Evolutionary conservation across 2,113 vertebrate species (phyloP), one percentile per base, ranked within the genome.

Genomic region (Pygoscelis antarcticus): DNA sequence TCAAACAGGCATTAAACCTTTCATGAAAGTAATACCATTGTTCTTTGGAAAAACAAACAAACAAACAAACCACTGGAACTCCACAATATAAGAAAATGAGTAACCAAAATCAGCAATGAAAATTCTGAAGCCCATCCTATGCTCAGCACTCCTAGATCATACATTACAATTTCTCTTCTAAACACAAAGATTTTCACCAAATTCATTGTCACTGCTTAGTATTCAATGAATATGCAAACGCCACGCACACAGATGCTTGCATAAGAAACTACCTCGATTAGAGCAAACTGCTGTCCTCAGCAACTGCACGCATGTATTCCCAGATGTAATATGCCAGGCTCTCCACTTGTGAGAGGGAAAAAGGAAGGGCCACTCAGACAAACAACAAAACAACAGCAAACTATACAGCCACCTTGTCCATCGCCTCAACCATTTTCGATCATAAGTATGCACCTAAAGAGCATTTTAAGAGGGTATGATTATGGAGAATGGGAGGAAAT

Each of bases 251-350:
- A 87, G 90, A 88, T 81, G 72, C 51, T 74, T 66, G 70, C 65
- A 79, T 89, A 82, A 91, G 54, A 87, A 75, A 62, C 57, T 47
- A 89, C 66, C 52, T 80, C 57, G 46, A 90, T 93, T 79, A 92
- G 94, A 94, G 65, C 49, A 75, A 94, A 89, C 49, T 88, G 62
- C 79, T 95, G 27, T 81, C 46, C 74, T 96, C 87, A 93, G 71
- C 58, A 85, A 75, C 44, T 42, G 26, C n/a, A 40, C 3, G 2
- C 0, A 0, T n/a, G 6, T 72, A 90, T 81, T 96, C 78, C 83
- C 93, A 88, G 66, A 86, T 86, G 87, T 27, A 83, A 65, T 11
- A 75, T 9, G 25, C 44, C 49, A 62, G 21, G 27, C 25, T 90
- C 19, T 60, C 42, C 62, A 23, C 26, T 78, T 82, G 10, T 66